Evolutionary conservation across 2,113 vertebrate genomes (phyloP), one percentile per base, ranked within the genome.

Genomic region (Hippocampus abdominalis): DNA sequence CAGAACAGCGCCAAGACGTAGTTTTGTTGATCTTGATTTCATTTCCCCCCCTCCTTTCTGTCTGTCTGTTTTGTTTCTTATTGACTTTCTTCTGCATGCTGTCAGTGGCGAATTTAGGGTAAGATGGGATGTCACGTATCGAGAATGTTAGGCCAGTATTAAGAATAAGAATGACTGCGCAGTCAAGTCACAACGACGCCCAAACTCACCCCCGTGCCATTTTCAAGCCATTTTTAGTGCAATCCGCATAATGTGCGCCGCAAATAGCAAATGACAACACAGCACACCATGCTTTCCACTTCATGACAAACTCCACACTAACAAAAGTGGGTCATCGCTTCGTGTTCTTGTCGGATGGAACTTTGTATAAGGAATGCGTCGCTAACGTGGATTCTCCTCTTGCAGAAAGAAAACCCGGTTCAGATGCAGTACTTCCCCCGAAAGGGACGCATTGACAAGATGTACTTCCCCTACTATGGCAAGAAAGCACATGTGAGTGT

Each of bases 381-480:
- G 36, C 36, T 72, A 40, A 76, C 25, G 9, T 12, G 0, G 44
- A 13, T 64, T 78, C 23, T 68, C 48, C 66, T 80, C 83, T 91
- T 36, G 80, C 82, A 98, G 96, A 92, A 83, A 78, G 91, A 89
- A 48, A 82, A 29, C 39, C 68, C 68, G 7, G 46, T 95, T 62
- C 29, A 60, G 70, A 82, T 97, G 88, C 78, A 79, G 62, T 94
- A 94, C 78, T 98, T 93, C 85, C 96, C 96, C 71, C 4, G 64
- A 8, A 49, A 79, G 25, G 95, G 94, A 7, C 59, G n/a, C 0
- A 88, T 98, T 87, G 95, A 98, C 86, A 92, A 94, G 91, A 98
- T 94, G 93, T 98, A 97, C 87, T 98, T 95, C 86, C 97, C 96
- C 9, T 98, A 98, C 84, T 98, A 96, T 57, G 97, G 97, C 66